These are phyloP conservation scores for Thrips palmi DNA, from an alignment of 1,140 invertebrate species.

Conservation along the genomic window DNA sequence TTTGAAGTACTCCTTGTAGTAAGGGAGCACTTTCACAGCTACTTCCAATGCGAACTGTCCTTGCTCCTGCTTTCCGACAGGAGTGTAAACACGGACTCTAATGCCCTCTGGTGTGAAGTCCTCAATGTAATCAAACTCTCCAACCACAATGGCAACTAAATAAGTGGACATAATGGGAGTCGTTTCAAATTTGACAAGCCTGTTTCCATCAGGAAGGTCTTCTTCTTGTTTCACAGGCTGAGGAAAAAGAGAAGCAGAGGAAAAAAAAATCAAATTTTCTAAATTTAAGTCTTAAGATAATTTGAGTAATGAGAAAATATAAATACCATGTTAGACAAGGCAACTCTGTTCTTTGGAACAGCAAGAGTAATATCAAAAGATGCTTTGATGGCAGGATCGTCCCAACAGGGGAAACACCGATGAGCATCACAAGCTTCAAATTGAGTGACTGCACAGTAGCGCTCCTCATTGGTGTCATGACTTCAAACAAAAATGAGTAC, in stretches of 20 bases:
- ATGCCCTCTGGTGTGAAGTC: slow-evolving; percentile 61
- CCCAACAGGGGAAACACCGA: slow-evolving; percentile 92
- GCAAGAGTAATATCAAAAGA: slow-evolving; percentile 81
- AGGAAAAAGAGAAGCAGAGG: slow-evolving; percentile 11
- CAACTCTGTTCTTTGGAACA: slow-evolving; percentile 56
- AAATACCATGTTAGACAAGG: slow-evolving; percentile 82
- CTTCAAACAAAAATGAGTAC: slow-evolving; percentile 16
- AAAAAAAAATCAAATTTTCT: neutral
- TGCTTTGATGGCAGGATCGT: slow-evolving; percentile 88
- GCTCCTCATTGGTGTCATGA: slow-evolving; percentile 45
- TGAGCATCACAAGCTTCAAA: slow-evolving; percentile 87
- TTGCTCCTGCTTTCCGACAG: slow-evolving; percentile 78
- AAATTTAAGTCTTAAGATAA: neutral
- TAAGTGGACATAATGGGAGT: slow-evolving; percentile 96
- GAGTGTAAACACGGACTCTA: slow-evolving; percentile 78
- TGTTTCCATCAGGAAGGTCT: slow-evolving; percentile 27
- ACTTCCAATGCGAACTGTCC: slow-evolving; percentile 81
- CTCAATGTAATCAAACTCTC: slow-evolving; percentile 89
- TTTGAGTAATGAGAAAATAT: slow-evolving; percentile 11
- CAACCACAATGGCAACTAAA: slow-evolving; percentile 78
- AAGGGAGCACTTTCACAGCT: slow-evolving; percentile 68
- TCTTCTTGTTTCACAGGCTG: slow-evolving; percentile 44
- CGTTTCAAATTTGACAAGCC: slow-evolving; percentile 55
- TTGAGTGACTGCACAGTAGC: slow-evolving; percentile 78
- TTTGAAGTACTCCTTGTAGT: slow-evolving; percentile 87